Evolutionary conservation across 2,797 vertebrate species (phyloP).

Genomic region (Threskiornis aethiopicus): DNA sequence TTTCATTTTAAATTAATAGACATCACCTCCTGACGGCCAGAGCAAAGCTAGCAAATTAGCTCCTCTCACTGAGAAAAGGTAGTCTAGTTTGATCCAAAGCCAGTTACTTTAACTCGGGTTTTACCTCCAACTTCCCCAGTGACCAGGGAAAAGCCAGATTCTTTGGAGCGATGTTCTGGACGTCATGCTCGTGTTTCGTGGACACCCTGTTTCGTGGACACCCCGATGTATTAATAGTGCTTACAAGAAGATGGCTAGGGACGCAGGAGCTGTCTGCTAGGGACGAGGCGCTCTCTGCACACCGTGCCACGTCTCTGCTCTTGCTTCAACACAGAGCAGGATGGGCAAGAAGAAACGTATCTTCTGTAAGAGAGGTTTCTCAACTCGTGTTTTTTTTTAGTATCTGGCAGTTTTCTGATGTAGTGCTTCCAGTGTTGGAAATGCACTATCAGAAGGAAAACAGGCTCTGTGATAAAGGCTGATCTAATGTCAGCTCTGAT

Average conservation of each 20-base stretch:
- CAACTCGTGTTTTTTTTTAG: neutral
- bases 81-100: neutral
- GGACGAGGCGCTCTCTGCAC: rapidly evolving
- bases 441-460: neutral
- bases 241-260: neutral
- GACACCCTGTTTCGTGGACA: neutral
- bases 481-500: neutral
- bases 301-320: neutral
- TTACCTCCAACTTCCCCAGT: neutral
- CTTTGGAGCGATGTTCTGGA: neutral
- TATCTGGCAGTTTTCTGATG: neutral
- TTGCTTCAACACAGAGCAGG: neutral
- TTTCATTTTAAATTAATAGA: neutral
- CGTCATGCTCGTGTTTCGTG: neutral
- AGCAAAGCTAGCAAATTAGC: neutral
- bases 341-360: neutral
- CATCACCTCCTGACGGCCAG: neutral
- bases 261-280: neutral
- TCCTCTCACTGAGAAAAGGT: neutral
- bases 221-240: neutral
- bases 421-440: neutral
- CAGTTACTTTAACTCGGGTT: neutral
- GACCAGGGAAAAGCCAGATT: neutral
- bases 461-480: neutral
- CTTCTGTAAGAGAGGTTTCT: neutral